Evolutionary conservation across 2,113 vertebrate genomes (phyloP).

Genomic region (Alaudala cheleensis): DNA sequence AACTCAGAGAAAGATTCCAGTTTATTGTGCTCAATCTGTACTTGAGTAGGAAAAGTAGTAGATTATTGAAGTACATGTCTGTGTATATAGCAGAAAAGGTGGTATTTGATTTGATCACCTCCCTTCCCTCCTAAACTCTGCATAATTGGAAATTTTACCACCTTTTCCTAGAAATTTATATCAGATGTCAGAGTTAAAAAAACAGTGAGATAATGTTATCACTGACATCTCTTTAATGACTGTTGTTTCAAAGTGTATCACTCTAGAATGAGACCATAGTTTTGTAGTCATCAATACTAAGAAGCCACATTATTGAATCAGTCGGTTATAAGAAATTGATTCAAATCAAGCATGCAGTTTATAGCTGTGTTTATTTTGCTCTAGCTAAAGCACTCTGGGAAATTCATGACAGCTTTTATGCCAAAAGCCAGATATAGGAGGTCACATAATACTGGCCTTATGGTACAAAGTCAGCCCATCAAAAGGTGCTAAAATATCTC

Average conservation of each 20-base stretch:
- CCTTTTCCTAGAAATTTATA: neutral
- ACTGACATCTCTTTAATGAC: neutral
- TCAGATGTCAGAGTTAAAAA: neutral
- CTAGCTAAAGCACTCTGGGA: neutral
- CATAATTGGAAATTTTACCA: neutral
- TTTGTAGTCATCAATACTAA: neutral
- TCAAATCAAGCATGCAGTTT: neutral
- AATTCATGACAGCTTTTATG: neutral
- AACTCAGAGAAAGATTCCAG: neutral
- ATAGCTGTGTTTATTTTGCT: neutral
- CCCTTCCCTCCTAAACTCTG: neutral
- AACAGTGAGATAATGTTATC: neutral
- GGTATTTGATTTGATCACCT: fast-evolving
- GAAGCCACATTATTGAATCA: neutral
- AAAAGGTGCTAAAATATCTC: neutral
- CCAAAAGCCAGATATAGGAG: neutral
- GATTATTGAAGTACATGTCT: neutral
- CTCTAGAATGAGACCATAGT: neutral
- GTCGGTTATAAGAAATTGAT: neutral
- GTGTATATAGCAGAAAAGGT: neutral
- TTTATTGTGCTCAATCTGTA: neutral
- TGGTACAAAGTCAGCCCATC: neutral
- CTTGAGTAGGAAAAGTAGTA: neutral
- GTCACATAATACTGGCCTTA: neutral
- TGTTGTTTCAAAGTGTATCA: neutral